Percentiles rank a stretch among this genome's conserved stretches.
Conservation (phyloP, 2,113 vertebrate genomes). For the Varanus salvator region DNA sequence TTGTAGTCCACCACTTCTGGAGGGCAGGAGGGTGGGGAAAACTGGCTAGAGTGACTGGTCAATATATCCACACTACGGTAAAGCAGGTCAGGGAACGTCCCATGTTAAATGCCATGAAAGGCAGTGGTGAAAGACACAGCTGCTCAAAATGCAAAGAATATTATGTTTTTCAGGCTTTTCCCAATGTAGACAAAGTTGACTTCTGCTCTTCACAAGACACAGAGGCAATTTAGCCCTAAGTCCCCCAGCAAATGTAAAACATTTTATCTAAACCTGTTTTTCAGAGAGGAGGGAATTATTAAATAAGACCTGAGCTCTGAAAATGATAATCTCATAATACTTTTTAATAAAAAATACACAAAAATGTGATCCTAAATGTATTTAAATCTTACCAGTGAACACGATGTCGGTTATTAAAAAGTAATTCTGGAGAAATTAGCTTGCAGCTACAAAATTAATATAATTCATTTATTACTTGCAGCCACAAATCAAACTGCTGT, state of each 20-base stretch:
- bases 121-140: neutral
- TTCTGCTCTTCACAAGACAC: constrained; percentile 1
- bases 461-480: constrained; percentile 86
- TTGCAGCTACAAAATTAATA: constrained; percentile 84
- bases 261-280: constrained; percentile 48
- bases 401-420: constrained; percentile 83
- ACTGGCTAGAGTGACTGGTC: neutral
- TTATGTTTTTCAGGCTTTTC: neutral
- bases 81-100: neutral
- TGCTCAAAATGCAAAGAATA: neutral
- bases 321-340: constrained; percentile 66
- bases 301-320: constrained; percentile 66
- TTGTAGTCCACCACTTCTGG: too few species aligned
- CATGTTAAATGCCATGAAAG: too few species aligned
- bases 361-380: constrained; percentile 76
- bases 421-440: constrained; percentile 82
- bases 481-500: constrained; percentile 83
- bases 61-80: neutral
- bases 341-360: constrained; percentile 48
- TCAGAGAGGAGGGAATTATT: constrained; percentile 47
- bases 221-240: constrained; percentile 6
- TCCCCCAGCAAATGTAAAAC: constrained; percentile 11
- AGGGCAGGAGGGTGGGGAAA: too few species aligned
- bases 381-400: constrained; percentile 81
- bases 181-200: neutral